phyloP scores from a whole-genome alignment of 2,888 invertebrate genomes.

The Melinaea menophilus region DNA sequence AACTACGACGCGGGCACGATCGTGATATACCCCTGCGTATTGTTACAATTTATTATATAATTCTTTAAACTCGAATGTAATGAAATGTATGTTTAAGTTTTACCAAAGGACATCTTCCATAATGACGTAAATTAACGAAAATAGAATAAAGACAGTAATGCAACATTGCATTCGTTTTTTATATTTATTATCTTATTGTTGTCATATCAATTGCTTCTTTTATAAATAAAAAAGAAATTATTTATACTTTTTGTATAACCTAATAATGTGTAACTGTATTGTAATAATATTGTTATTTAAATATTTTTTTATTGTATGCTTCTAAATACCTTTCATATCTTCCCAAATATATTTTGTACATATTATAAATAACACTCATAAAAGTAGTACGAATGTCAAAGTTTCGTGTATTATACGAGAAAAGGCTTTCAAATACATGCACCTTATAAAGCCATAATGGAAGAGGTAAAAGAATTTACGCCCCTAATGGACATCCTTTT shows the following conservation, averaged over 20 bases:
- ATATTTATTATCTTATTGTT: too few species aligned
- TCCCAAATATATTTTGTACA: too few species aligned
- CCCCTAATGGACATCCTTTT: conserved; percentile 63
- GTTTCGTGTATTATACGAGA: neutral
- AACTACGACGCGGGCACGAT: conserved; percentile 54
- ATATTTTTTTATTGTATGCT: neutral
- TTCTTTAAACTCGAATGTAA: neutral
- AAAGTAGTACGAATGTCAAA: neutral
- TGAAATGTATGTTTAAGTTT: neutral
- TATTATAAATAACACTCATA: too few species aligned
- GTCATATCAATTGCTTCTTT: too few species aligned
- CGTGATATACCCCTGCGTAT: conserved; percentile 32
- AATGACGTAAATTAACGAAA: neutral
- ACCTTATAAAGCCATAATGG: conserved; percentile 38
- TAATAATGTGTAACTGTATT: too few species aligned
- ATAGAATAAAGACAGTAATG: neutral
- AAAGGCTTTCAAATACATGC: conserved; percentile 27
- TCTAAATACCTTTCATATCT: too few species aligned
- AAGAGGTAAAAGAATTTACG: conserved; percentile 54
- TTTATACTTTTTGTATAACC: too few species aligned
- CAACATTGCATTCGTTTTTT: too few species aligned
- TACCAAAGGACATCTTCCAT: neutral
- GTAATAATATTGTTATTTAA: neutral
- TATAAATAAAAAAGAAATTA: too few species aligned
- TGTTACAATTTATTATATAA: neutral